Base-by-base conservation (phyloP, 2,113 vertebrate genomes). In the Phylloscopus trochilus region DNA sequence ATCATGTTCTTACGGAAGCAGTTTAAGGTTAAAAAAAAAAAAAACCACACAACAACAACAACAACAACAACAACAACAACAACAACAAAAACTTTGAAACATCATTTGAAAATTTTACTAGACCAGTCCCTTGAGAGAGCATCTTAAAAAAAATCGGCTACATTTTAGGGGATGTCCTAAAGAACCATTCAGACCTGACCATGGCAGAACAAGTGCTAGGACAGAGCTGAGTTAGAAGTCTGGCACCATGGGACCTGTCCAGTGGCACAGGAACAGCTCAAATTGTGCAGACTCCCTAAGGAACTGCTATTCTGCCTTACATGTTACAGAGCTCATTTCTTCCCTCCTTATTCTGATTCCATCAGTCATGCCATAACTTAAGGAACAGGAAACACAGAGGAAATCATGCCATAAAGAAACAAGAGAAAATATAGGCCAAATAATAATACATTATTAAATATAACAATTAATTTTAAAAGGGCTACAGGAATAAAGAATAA, bases 201-300 rank as follows among this genome's bases (percentile, higher is more conserved):
- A 22, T 13, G 37, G 24, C 17, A 74, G 23, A 74, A 5, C 6
- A 74, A 66, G 13, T 13, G 7, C n/a, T 66, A 52, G 4, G 20
- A 37, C 33, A 67, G 27, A 68, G 17, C 7, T 37, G 56, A 35
- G 4, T 2, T 59, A 26, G 39, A 55, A 27, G 13, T 35, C 27
- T 78, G 46, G 11, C 5, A 12, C 20, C 11, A 24, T 33, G 5
- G 11, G 23, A 68, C 28, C 0, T 55, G 18, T 3, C 15, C 31
- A 49, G 27, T 2, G 15, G 16, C 47, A 30, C 1, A 33, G 21
- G 6, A 31, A 5, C 15, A 35, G 21, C 12, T 82, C 28, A 67
- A 44, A 58, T 4, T 6, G 9, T 21, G 9, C 13, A 63, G 37
- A 33, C 1, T 2, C 6, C 0, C 0, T 17, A 11, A 49, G 9